phyloP scores from a whole-genome alignment of 1,140 invertebrate species.

The Anastrepha obliqua region DNA sequence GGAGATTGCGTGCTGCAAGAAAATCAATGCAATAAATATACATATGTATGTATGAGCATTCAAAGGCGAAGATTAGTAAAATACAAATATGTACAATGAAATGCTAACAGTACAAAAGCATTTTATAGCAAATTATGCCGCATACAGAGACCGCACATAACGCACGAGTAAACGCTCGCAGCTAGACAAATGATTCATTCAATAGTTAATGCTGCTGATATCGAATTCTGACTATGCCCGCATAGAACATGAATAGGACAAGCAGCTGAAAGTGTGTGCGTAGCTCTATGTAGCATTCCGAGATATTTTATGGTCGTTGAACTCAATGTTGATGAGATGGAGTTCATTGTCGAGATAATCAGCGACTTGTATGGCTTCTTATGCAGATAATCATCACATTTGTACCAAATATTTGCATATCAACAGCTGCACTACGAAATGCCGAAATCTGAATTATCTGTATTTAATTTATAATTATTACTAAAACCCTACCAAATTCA shows the following conservation, averaged over 20 bases:
- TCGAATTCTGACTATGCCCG: not conserved
- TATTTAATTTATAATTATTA: too few species aligned
- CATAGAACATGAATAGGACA: not conserved
- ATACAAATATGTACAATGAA: not conserved
- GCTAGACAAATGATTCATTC: conserved; percentile 35
- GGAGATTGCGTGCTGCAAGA: not conserved
- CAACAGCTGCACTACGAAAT: not conserved
- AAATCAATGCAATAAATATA: conserved; percentile 32
- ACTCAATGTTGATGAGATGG: not conserved
- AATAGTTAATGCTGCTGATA: not conserved
- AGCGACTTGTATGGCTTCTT: conserved; percentile 22
- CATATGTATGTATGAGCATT: not conserved
- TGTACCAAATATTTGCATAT: not conserved
- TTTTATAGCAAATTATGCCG: not conserved
- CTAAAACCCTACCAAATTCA: too few species aligned
- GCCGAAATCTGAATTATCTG: too few species aligned
- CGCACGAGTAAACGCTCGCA: conserved; percentile 4
- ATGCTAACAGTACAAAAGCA: not conserved
- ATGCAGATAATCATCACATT: not conserved
- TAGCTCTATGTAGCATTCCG: not conserved
- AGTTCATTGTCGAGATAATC: conserved; percentile 38
- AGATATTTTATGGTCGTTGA: not conserved
- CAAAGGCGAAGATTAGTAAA: not conserved
- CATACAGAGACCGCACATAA: not conserved
- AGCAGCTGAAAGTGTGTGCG: not conserved